Percentiles rank a stretch among this genome's conserved stretches.
Evolutionary conservation across 2,113 vertebrate species (phyloP).

Genomic region (Thunnus thynnus): DNA sequence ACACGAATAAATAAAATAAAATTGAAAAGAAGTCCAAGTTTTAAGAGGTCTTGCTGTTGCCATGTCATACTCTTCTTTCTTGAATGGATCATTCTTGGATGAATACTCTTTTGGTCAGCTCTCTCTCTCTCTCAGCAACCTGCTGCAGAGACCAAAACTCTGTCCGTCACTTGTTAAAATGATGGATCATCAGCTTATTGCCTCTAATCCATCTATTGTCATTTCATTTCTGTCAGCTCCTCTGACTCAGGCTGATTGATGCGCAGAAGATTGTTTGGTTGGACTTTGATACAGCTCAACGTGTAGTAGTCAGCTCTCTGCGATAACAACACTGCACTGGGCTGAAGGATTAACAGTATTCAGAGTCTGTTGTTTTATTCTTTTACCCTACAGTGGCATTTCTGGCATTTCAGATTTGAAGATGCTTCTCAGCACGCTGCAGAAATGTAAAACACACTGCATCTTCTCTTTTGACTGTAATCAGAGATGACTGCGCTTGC

Average conservation of each 20-base stretch:
- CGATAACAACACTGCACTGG: conserved; percentile 14
- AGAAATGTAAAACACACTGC: background rate
- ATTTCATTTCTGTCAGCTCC: conserved; percentile 8
- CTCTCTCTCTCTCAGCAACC: conserved; percentile 4
- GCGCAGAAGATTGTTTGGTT: conserved; percentile 20
- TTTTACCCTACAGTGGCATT: conserved; percentile 6
- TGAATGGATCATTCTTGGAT: background rate
- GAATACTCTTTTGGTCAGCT: conserved; percentile 13
- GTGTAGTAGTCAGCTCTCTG: background rate
- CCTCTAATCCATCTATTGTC: conserved; percentile 20
- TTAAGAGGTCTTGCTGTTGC: too few relatives aligned
- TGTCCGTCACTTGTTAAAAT: conserved; percentile 18
- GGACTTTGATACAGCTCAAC: conserved; percentile 20
- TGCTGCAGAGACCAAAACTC: conserved; percentile 7
- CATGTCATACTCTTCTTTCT: too few relatives aligned
- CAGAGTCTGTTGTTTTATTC: conserved; percentile 10
- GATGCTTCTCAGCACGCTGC: background rate
- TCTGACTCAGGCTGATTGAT: conserved; percentile 42
- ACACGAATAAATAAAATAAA: too few relatives aligned
- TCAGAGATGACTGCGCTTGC: conserved; percentile 10
- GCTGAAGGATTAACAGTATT: conserved; percentile 23
- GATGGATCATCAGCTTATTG: conserved; percentile 29
- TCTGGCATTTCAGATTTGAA: background rate
- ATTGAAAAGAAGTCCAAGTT: too few relatives aligned
- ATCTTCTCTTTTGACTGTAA: conserved; percentile 2